Conservation (phyloP, 2,113 vertebrate genomes). For the Cinclus mexicanus region DNA sequence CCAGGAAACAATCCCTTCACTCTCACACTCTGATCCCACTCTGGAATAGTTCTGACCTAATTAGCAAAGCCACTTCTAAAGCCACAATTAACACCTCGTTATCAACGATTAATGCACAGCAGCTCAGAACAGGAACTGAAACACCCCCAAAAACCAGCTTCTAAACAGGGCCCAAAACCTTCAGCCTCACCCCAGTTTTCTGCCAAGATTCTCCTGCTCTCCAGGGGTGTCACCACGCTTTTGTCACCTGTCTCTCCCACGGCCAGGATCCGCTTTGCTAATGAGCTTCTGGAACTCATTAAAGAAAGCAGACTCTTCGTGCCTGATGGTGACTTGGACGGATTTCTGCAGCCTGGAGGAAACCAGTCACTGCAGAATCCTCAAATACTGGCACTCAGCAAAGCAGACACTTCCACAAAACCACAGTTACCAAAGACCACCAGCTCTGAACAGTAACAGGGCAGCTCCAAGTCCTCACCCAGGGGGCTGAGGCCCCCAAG, state of each 20-base stretch:
- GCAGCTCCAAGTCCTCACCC: not conserved
- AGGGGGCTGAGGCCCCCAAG: not conserved
- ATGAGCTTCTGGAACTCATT: not conserved
- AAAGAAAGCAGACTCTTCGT: not conserved
- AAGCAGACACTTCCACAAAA: not conserved
- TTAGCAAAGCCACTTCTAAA: not conserved
- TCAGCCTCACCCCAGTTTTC: rapidly evolving
- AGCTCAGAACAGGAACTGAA: not conserved
- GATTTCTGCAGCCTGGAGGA: not conserved
- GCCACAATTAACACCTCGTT: not conserved
- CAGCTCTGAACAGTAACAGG: not conserved
- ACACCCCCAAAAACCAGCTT: not conserved
- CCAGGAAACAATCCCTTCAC: not conserved
- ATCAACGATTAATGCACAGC: not conserved
- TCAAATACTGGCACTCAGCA: not conserved
- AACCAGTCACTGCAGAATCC: not conserved
- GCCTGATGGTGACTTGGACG: rapidly evolving
- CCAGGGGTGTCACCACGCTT: not conserved
- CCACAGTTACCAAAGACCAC: not conserved
- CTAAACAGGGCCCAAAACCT: not conserved
- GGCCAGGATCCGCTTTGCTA: not conserved
- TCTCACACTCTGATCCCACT: too few relatives aligned
- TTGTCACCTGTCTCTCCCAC: not conserved
- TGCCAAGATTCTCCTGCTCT: not conserved
- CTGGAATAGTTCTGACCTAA: rapidly evolving